These are phyloP conservation scores for Netelia virgata DNA, from an alignment of 2,888 invertebrate genomes.

Conservation along the genomic window DNA sequence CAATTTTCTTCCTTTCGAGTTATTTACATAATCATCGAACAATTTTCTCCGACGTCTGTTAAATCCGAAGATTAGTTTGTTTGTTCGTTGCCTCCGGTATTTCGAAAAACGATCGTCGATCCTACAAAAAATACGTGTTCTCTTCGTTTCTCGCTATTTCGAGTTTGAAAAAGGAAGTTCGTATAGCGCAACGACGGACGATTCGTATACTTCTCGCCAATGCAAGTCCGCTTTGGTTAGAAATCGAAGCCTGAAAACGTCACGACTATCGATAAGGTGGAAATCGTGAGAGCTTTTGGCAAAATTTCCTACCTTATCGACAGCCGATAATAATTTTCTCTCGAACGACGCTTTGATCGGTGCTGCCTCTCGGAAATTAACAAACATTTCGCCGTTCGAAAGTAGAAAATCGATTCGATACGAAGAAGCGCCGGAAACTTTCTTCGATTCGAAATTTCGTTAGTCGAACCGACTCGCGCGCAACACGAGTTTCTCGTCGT, in stretches of 20 bases:
- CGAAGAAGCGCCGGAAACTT: not conserved
- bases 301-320: not conserved
- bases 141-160: not conserved
- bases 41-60: not conserved
- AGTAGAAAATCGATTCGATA: not conserved
- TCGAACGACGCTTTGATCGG: not conserved
- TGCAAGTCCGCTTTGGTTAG: too few relatives aligned
- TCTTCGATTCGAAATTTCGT: too few relatives aligned
- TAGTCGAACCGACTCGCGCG: too few relatives aligned
- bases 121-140: too few relatives aligned
- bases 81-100: not conserved
- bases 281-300: too few relatives aligned
- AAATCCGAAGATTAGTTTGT: not conserved
- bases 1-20: not conserved
- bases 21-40: not conserved
- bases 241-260: too few relatives aligned
- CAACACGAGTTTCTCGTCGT: too few relatives aligned
- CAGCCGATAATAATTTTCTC: not conserved
- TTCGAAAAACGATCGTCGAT: not conserved
- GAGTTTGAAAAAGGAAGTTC: not conserved
- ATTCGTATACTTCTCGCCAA: not conserved
- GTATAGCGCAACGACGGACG: not conserved
- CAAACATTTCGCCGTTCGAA: not conserved
- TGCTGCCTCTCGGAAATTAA: conserved; percentile 22
- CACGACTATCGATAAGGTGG: too few relatives aligned